Percentiles rank a stretch among this genome's conserved stretches.
phyloP scores from a whole-genome alignment of 2,888 invertebrate species.

The Heliconius ethilla region DNA sequence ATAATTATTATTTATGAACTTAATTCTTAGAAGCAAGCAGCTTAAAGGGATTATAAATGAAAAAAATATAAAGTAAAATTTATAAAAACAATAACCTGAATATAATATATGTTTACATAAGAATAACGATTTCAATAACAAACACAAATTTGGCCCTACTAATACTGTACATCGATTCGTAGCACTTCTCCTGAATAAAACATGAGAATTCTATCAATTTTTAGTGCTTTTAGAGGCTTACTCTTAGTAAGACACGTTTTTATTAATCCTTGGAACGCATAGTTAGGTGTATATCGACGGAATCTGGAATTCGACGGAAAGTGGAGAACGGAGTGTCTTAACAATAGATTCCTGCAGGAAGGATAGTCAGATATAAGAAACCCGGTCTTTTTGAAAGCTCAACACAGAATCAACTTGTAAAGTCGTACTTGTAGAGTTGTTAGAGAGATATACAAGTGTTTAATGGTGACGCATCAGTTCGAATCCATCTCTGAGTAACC shows the following conservation, averaged over 20 bases:
- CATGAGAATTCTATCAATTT: slow-evolving; percentile 31
- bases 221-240: slow-evolving; percentile 23
- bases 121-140: slow-evolving; percentile 7
- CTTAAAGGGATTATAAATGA: not conserved
- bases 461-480: no score
- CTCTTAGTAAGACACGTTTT: slow-evolving; percentile 20
- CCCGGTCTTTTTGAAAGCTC: no score
- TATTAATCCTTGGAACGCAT: slow-evolving; percentile 12
- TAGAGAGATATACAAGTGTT: no score
- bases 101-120: not conserved
- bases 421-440: no score
- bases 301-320: no score
- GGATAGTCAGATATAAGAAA: no score
- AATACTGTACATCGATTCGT: slow-evolving; percentile 23
- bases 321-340: no score
- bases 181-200: slow-evolving; percentile 35
- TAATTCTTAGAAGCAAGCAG: not conserved
- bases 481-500: no score
- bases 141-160: not conserved
- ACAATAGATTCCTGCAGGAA: no score
- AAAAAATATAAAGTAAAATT: not conserved
- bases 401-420: no score
- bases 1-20: not conserved
- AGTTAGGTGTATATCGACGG: not conserved
- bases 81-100: not conserved